Conservation (phyloP, 2,113 vertebrate genomes). For the Brachypteracias leptosomus region DNA sequence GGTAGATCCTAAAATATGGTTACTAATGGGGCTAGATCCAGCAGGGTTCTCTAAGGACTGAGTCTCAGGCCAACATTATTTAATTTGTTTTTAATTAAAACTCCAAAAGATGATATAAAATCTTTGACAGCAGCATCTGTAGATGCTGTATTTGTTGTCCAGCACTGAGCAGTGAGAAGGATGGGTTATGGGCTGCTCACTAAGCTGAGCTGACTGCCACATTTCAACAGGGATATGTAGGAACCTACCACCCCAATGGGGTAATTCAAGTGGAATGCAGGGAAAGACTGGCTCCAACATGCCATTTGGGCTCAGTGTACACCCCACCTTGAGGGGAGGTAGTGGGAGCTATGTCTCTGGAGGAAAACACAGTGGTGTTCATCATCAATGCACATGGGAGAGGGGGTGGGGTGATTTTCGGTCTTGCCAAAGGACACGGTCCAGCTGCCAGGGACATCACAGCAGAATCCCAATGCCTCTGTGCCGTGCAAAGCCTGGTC, state of each 20-base stretch:
- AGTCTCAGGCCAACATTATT: neutral
- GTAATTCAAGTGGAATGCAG: neutral
- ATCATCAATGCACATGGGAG: neutral
- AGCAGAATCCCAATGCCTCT: neutral
- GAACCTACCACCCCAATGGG: fast-evolving
- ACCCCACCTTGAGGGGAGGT: neutral
- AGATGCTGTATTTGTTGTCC: neutral
- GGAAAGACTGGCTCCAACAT: neutral
- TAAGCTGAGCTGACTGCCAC: neutral
- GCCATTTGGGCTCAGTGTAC: fast-evolving
- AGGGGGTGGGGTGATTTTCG: neutral
- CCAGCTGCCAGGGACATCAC: neutral
- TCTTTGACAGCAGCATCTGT: neutral
- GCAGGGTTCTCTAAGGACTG: neutral
- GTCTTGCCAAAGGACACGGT: neutral
- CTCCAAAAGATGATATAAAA: neutral
- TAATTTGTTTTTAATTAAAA: neutral
- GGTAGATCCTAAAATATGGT: neutral
- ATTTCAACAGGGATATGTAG: neutral
- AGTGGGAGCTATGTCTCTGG: fast-evolving
- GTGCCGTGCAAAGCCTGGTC: neutral
- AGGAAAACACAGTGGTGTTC: neutral
- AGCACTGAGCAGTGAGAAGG: neutral
- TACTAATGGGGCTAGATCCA: neutral
- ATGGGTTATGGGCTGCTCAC: neutral